phyloP scores from a whole-genome alignment of 2,113 vertebrate species.

The Petromus typicus region DNA sequence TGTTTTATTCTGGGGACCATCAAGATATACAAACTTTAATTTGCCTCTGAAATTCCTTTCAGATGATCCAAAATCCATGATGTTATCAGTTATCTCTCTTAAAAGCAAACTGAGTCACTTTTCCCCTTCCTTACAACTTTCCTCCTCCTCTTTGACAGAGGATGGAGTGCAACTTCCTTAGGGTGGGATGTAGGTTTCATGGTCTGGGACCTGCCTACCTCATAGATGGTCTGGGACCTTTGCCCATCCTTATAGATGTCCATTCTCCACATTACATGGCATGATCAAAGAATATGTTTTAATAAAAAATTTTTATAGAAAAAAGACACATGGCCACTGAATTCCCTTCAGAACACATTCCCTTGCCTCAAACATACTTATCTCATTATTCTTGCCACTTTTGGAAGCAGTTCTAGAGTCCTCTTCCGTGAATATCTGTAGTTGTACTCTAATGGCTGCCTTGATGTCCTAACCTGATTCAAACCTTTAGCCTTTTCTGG shows the following conservation, averaged over 20 bases:
- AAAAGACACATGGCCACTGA: background rate
- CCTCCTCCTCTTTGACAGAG: background rate
- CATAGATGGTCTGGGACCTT: background rate
- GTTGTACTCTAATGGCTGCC: background rate
- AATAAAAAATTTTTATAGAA: background rate
- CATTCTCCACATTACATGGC: background rate
- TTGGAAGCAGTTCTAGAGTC: background rate
- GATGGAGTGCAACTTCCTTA: background rate
- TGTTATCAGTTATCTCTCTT: background rate
- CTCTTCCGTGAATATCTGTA: background rate
- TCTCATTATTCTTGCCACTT: background rate
- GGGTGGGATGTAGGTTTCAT: background rate
- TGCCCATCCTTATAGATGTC: background rate
- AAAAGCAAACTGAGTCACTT: constrained; percentile 11
- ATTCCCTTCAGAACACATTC: background rate
- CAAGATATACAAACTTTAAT: constrained; percentile 43
- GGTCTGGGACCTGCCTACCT: background rate
- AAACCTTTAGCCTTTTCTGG: background rate
- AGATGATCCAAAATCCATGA: background rate
- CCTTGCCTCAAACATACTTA: no score
- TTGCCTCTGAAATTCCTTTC: constrained; percentile 54
- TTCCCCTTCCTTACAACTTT: background rate
- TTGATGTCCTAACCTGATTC: background rate
- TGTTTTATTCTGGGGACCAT: constrained; percentile 61
- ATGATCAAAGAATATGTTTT: background rate